Evolutionary conservation across 1,140 invertebrate species (phyloP).

Genomic region (Chymomyza costata): DNA sequence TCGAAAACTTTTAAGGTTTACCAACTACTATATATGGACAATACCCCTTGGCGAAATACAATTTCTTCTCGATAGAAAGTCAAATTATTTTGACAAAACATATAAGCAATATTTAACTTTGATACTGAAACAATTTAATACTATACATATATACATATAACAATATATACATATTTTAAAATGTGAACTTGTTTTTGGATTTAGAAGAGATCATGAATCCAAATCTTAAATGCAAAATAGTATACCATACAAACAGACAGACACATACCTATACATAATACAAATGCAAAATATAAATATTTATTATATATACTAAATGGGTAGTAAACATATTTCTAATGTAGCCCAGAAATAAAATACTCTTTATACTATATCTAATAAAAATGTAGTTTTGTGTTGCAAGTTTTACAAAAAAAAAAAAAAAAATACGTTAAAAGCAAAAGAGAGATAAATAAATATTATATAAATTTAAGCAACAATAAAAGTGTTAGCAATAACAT

Average conservation of each 20-base stretch:
- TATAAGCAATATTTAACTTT: constrained; percentile 35
- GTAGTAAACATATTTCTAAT: constrained; percentile 13
- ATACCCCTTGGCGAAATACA: not conserved
- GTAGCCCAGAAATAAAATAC: constrained; percentile 10
- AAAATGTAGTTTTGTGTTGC: constrained; percentile 20
- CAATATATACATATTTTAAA: constrained; percentile 14
- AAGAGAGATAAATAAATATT: constrained; percentile 24
- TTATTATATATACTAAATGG: constrained; percentile 1
- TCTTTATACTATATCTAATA: not conserved
- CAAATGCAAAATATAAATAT: not conserved
- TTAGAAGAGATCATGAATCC: constrained; percentile 3
- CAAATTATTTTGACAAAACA: constrained; percentile 19
- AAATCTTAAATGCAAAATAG: constrained; percentile 8
- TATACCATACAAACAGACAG: constrained; percentile 2
- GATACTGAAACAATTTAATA: constrained; percentile 13
- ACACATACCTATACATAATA: constrained; percentile 2
- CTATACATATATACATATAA: constrained; percentile 1
- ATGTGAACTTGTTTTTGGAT: constrained; percentile 9
- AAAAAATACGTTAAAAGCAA: too few species aligned
- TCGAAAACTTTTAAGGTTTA: not conserved
- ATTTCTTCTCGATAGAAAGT: not conserved
- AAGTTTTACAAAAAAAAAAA: constrained; percentile 14
- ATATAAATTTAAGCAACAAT: constrained; percentile 17
- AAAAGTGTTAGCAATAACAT: constrained; percentile 10
- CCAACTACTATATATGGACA: not conserved